Conservation (phyloP, 92 coral and sea anemone genomes). For the Galaxea fascicularis region DNA sequence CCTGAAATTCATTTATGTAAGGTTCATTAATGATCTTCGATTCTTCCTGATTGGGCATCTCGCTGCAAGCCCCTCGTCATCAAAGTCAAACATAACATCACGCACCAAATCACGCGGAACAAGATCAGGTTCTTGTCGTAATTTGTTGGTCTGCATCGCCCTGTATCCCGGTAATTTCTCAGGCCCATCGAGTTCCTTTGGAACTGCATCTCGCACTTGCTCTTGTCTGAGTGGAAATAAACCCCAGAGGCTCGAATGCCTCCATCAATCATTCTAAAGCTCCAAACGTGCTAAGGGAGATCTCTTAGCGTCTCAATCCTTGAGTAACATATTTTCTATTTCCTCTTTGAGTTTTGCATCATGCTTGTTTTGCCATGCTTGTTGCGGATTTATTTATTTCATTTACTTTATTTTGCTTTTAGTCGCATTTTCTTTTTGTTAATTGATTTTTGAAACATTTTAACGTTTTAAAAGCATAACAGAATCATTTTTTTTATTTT, state of each 20-base stretch:
- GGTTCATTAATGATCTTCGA: conserved; percentile 23
- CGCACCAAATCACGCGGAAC: conserved; percentile 36
- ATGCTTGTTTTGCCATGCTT: background rate
- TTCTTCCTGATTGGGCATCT: conserved; percentile 26
- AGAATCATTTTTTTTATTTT: too few relatives aligned
- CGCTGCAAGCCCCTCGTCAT: conserved; percentile 42
- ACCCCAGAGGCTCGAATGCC: conserved; percentile 21
- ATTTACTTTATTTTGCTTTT: too few relatives aligned
- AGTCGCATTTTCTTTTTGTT: too few relatives aligned
- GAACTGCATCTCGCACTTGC: conserved; percentile 34
- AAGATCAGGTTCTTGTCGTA: conserved; percentile 6
- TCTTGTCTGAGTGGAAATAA: conserved; percentile 6
- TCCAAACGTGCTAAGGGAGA: conserved; percentile 39
- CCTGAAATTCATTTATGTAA: conserved; percentile 48
- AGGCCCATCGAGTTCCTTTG: conserved; percentile 37
- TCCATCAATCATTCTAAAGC: conserved; percentile 28
- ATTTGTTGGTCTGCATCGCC: conserved; percentile 10
- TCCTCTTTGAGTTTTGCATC: conserved; percentile 15
- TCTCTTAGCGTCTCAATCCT: conserved; percentile 34
- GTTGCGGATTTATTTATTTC: background rate
- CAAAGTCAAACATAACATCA: conserved; percentile 39
- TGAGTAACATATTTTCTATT: conserved; percentile 24
- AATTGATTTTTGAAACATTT: too few relatives aligned
- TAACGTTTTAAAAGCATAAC: too few relatives aligned
- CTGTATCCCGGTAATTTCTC: conserved; percentile 27